Evolutionary conservation across 2,113 vertebrate genomes (phyloP).

Genomic region (Narcine bancroftii): DNA sequence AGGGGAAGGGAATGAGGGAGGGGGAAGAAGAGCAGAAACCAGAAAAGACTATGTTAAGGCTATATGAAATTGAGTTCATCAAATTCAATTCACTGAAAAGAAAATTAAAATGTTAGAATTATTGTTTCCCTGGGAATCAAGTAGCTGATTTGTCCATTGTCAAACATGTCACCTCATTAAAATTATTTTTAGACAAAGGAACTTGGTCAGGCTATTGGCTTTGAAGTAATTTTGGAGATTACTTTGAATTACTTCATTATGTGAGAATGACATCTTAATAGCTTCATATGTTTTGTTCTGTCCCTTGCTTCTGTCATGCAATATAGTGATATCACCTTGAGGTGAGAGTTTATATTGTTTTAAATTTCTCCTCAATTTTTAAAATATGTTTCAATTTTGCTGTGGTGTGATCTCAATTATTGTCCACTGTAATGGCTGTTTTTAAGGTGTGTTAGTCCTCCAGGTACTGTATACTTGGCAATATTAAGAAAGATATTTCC

Average conservation of each 20-base stretch:
- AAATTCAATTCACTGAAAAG: neutral
- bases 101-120: neutral
- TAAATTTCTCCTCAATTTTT: constrained; percentile 39
- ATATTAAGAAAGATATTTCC: neutral
- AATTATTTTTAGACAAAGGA: neutral
- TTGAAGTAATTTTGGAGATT: neutral
- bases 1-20: too few species aligned
- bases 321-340: constrained; percentile 64
- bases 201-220: neutral
- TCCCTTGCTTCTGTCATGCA: constrained; percentile 53
- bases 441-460: neutral
- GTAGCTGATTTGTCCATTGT: neutral
- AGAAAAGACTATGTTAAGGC: neutral
- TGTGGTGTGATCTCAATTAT: constrained; percentile 38
- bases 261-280: constrained; percentile 44
- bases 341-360: constrained; percentile 52
- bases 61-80: neutral
- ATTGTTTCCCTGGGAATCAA: neutral
- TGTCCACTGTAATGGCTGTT: neutral
- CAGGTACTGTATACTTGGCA: neutral
- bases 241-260: neutral
- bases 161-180: neutral
- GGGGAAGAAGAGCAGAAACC: too few species aligned
- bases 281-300: constrained; percentile 47
- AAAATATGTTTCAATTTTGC: constrained; percentile 19